Evolutionary conservation across 2,797 vertebrate genomes (phyloP).

Genomic region (Chrysolophus pictus): DNA sequence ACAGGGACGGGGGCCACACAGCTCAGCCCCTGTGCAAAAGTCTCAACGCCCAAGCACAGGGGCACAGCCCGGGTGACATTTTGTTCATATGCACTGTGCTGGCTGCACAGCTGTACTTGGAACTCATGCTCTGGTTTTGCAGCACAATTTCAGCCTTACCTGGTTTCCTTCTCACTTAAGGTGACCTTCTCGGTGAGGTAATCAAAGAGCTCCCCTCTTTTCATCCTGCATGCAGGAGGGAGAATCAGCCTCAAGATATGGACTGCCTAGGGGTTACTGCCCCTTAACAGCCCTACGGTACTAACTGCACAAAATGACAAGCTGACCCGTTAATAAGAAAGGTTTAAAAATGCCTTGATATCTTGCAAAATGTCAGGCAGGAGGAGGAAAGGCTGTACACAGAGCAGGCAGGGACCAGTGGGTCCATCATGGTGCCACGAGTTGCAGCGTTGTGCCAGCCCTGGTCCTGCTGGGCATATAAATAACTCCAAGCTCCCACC

Average conservation of each 20-base stretch:
- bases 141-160: constrained; percentile 76
- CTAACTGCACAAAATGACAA: background rate
- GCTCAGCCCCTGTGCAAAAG: background rate
- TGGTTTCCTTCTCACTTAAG: constrained; percentile 95
- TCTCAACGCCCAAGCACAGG: background rate
- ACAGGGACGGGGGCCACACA: background rate
- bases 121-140: fast-evolving
- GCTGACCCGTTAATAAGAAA: background rate
- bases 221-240: constrained; percentile 84
- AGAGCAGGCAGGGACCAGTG: background rate
- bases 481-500: constrained; percentile 50
- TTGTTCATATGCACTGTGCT: fast-evolving
- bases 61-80: background rate
- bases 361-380: background rate
- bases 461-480: constrained; percentile 23
- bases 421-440: background rate
- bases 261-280: fast-evolving
- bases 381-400: background rate
- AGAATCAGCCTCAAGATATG: background rate
- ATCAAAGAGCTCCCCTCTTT: constrained; percentile 95
- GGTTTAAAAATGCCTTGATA: background rate
- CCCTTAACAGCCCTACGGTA: background rate
- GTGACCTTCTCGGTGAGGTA: constrained; percentile 98
- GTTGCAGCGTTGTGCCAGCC: background rate
- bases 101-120: fast-evolving